These are phyloP conservation scores for Galeopsomyia nigrocyanea DNA, from an alignment of 2,888 invertebrate genomes.

Conservation along the genomic window DNA sequence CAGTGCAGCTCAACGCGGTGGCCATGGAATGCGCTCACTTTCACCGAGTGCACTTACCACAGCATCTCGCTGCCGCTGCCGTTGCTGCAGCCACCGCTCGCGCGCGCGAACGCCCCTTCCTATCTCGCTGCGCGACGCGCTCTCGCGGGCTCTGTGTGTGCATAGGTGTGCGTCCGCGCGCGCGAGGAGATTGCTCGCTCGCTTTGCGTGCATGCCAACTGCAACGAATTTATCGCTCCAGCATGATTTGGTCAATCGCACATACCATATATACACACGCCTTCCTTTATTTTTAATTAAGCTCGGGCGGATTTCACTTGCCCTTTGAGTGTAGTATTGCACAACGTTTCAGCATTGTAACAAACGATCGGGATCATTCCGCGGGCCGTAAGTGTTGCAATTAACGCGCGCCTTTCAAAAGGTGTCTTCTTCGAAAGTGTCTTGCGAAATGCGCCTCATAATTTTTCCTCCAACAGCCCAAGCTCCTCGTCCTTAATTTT, in stretches of 20 bases:
- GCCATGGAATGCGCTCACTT: conserved; percentile 70
- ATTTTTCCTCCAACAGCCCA: too few species aligned
- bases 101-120: background rate
- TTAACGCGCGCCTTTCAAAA: too few species aligned
- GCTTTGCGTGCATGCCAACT: too few species aligned
- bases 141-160: background rate
- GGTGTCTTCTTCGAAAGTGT: too few species aligned
- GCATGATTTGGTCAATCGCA: background rate
- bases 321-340: too few species aligned
- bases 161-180: background rate
- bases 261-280: background rate
- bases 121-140: background rate
- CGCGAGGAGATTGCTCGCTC: conserved; percentile 12
- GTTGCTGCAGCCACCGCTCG: background rate
- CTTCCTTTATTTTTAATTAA: background rate
- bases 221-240: conserved; percentile 8
- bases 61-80: conserved; percentile 10
- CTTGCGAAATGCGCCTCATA: too few species aligned
- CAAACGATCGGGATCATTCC: too few species aligned
- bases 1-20: conserved; percentile 52
- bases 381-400: too few species aligned
- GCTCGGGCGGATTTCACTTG: too few species aligned
- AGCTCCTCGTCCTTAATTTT: too few species aligned
- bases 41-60: conserved; percentile 62
- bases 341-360: too few species aligned